Base-by-base conservation (phyloP, 2,888 invertebrate species). In the Drosophila siamana region DNA sequence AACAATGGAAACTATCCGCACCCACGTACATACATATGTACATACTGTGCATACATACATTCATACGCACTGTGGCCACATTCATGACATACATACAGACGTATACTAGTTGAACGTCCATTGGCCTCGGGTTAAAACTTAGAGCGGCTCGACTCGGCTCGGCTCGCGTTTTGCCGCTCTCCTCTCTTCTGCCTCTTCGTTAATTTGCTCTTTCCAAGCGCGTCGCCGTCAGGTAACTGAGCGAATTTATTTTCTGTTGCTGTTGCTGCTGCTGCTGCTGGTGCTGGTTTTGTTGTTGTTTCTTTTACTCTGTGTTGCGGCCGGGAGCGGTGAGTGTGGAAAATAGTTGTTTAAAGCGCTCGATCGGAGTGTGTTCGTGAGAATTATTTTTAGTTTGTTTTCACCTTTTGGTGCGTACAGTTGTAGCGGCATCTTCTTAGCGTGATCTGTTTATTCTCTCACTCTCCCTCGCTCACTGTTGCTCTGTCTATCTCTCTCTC, bases 311-410 rank as follows among this genome's bases (percentile, higher is more conserved):
- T 11, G 28, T 19, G 46, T 48, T 55, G 55, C 15, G 60, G 13
- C 54, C 67, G 16, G 46, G 50, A 50, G 55, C 33, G 33, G 33
- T 24, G 48, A 56, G 62, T 47, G 36, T 28, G 13, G 60, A 26
- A 56, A 69, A 56, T 66, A 69, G 55, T 77, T 48, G 73, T 47
- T 66, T 74, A 51, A 74, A 74, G 64, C 78, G 74, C 69, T 68
- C 79, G 83, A 82, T 80, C 75, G 62, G 16, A 43, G 52, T 48
- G 66, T 48, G 47, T 33, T 59, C 65, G 77, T 74, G 81, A 78
- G 87, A 85, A 82, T 78, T 82, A 81, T 86, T 81, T 82, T 88
- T 88, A 85, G 82, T 82, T 82, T 82, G 75, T 85, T 78, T 87
- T 85, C 82, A 75, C 72, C 86, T 85, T 72, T 84, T 69, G 88